Base-by-base conservation (phyloP, 1,140 invertebrate genomes). In the Dufourea novaeangliae region DNA sequence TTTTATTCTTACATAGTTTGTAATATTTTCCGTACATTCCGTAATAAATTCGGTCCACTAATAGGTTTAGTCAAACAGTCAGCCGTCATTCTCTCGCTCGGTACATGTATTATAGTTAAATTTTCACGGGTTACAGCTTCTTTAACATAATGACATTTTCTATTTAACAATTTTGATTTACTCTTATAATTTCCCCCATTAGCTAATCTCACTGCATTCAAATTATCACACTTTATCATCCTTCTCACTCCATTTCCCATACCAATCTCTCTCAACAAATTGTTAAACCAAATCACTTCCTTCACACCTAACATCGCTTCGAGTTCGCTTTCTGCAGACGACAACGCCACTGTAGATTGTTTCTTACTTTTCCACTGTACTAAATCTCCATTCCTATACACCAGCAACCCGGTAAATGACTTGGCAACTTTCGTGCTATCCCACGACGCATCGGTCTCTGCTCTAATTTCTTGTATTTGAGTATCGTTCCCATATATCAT, bases 81-180 rank as follows among this genome's bases (percentile, higher is more conserved):
- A 1, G 56, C 56, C 1, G 25, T 57, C 56, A 32, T 57, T 14
- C 12, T 29, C 1, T 27, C 56, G 2, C 22, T 57, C 10, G 56
- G 17, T 17, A 57, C 56, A 57, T 29, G 56, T 57, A 2, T 17
- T 10, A 57, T 25, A 27, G 2, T 32, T 6, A 57, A 4, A 10
- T 29, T 57, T 6, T 29, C 22, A 27, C 29, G 7, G 1, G 2
- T 6, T 17, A 57, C 56, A 12, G 1, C 1, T 25, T 57, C 25
- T 57, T 25, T 57, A 10, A 57, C 10, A 27, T 27, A 57, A 32
- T 57, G 25, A 27, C 56, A 57, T 57, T 57, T 57, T 57, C 56
- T 27, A 57, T 57, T 57, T 12, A 57, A 57, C 11, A 57, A n/a
- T 22, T 50, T 50, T 22, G 46, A 17, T 22, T 50, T 50, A n/a